Percentiles rank a stretch among this genome's conserved stretches.
These are phyloP conservation scores for Thera britannica DNA, from an alignment of 2,888 invertebrate genomes.

Conservation along the genomic window DNA sequence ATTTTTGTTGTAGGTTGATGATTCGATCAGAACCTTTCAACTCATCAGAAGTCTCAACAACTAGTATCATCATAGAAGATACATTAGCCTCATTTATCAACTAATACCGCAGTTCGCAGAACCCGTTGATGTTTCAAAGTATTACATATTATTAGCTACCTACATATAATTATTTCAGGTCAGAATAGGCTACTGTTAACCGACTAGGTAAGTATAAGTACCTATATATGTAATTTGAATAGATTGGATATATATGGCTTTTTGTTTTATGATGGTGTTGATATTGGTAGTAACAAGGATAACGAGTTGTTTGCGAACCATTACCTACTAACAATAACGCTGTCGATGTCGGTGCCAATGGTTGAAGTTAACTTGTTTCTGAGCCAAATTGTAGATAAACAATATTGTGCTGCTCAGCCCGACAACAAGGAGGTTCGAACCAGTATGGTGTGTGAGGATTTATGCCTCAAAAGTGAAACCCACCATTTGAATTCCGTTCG, in stretches of 20 bases:
- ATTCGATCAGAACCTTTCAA: background rate
- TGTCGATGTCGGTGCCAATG: constrained; percentile 22
- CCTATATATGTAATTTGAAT: constrained; percentile 23
- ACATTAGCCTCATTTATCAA: constrained; percentile 30
- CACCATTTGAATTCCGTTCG: no score
- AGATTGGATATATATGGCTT: constrained; percentile 27
- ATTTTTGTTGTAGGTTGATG: constrained; percentile 1
- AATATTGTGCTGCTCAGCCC: constrained; percentile 1
- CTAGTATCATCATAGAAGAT: constrained; percentile 5
- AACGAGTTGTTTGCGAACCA: constrained; percentile 43
- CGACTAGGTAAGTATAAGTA: constrained; percentile 10
- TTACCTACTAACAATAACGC: constrained; percentile 32
- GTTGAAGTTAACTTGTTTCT: constrained; percentile 19
- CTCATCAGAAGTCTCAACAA: background rate
- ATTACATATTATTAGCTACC: background rate
- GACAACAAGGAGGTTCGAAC: no score
- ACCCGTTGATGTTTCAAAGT: constrained; percentile 15
- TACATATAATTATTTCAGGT: constrained; percentile 22
- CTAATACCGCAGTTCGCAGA: constrained; percentile 20
- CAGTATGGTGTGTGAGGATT: no score
- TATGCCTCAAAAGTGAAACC: no score
- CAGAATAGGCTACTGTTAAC: constrained; percentile 5
- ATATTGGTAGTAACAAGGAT: constrained; percentile 37
- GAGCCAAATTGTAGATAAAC: constrained; percentile 21
- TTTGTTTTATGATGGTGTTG: constrained; percentile 32